Evolutionary conservation across 2,888 invertebrate species (phyloP), one percentile per base, ranked within the genome.

Genomic region (Azorinus chamasolen): DNA sequence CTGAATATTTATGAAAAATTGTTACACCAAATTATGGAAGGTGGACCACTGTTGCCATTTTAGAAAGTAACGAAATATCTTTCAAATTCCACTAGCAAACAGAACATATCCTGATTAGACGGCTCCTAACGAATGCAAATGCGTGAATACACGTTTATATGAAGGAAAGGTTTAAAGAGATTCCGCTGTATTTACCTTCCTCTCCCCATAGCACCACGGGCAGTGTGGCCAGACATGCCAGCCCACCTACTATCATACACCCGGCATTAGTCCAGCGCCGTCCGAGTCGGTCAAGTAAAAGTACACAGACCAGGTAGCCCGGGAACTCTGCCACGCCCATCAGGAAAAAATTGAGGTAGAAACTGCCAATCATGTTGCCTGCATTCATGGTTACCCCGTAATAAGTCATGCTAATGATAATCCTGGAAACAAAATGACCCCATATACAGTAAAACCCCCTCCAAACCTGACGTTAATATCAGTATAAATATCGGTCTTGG

Each of bases 381-480:
- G 75, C 54, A 48, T 80, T 84, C 76, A 1, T 96, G 94, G 84
- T 96, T 95, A 97, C 95, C 0, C 97, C 97, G 89, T 96, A 98
- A 93, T 97, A 96, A 82, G 97, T 96, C 90, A 97, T 94, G 1
- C 97, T 97, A 69, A 97, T 96, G 1, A 96, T 96, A 68, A 96
- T 94, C 97, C 92, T 91, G 64, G 46, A 59, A 58, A 18, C 32
- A 32, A 6, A 32, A 6, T 32, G n/a, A n/a, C n/a, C n/a, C n/a
- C n/a, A n/a, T n/a, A n/a, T n/a, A n/a, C n/a, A n/a, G n/a, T n/a
- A n/a, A n/a, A n/a, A n/a, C n/a, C n/a, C n/a, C n/a, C n/a, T n/a
- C n/a, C n/a, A n/a, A n/a, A n/a, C n/a, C n/a, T n/a, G n/a, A n/a
- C n/a, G n/a, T n/a, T n/a, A n/a, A n/a, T n/a, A n/a, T n/a, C n/a